Evolutionary conservation across 1,140 invertebrate species (phyloP).

Genomic region (Cydia amplana): DNA sequence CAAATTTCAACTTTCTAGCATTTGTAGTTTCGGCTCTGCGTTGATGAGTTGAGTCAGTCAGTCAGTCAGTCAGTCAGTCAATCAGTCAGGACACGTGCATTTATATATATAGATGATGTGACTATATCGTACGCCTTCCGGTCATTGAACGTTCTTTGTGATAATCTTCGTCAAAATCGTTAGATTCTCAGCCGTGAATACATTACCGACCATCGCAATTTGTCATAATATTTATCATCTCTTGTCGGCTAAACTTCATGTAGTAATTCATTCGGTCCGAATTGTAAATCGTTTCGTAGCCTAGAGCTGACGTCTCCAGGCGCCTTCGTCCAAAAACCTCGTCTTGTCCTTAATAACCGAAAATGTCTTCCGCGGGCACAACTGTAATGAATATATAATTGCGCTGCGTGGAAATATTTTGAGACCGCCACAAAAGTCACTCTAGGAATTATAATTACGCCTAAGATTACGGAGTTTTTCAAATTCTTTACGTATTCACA

Average conservation of each 20-base stretch:
- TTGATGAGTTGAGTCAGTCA: no score
- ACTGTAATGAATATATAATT: slow-evolving; percentile 75
- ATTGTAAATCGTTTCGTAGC: slow-evolving; percentile 25
- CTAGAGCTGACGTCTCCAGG: slow-evolving; percentile 2
- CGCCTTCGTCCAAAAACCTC: slow-evolving; percentile 42
- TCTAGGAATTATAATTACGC: slow-evolving; percentile 45
- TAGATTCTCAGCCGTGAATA: neutral
- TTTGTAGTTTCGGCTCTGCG: no score
- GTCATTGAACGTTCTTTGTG: neutral
- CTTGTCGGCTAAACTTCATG: neutral
- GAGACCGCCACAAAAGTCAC: slow-evolving; percentile 47
- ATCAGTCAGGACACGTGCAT: no score
- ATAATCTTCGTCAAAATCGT: neutral
- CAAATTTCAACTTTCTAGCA: no score
- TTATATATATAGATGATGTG: slow-evolving; percentile 31
- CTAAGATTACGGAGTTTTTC: slow-evolving; percentile 35
- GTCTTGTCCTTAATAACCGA: slow-evolving; percentile 60
- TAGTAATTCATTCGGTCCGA: slow-evolving; percentile 15
- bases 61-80: no score
- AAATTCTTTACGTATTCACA: slow-evolving; percentile 4
- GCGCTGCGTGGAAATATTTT: slow-evolving; percentile 66
- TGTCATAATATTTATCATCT: slow-evolving; percentile 16
- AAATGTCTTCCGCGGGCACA: slow-evolving; percentile 54
- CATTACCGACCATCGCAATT: neutral
- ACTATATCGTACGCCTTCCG: slow-evolving; percentile 32